phyloP scores from a whole-genome alignment of 1,140 invertebrate genomes.

The Heterodera schachtii region DNA sequence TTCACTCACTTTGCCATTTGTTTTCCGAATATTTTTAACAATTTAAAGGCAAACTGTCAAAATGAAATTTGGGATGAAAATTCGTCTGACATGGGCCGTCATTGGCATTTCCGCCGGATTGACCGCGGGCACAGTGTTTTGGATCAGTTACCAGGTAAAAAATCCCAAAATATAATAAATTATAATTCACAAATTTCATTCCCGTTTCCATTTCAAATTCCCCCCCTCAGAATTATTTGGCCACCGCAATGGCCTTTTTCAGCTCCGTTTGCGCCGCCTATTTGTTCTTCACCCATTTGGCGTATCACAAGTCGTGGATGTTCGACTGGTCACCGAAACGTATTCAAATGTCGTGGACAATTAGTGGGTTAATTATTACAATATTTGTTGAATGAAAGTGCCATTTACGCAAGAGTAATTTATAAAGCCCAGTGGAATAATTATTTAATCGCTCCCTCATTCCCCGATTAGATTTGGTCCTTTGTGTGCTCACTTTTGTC shows the following conservation, averaged over 20 bases:
- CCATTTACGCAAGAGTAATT: not conserved
- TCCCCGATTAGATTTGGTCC: slow-evolving; percentile 33
- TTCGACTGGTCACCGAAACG: slow-evolving; percentile 46
- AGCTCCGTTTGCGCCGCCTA: slow-evolving; percentile 50
- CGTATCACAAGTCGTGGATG: slow-evolving; percentile 53
- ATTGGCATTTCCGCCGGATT: slow-evolving; percentile 50
- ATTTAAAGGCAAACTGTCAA: not conserved
- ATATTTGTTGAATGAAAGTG: not conserved
- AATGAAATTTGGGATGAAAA: slow-evolving; percentile 48
- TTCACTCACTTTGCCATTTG: too few relatives aligned
- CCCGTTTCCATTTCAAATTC: not conserved
- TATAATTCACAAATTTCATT: not conserved
- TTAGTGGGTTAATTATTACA: slow-evolving; percentile 44
- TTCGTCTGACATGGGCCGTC: slow-evolving; percentile 48
- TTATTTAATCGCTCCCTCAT: not conserved
- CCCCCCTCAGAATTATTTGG: slow-evolving; percentile 47
- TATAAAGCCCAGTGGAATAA: not conserved
- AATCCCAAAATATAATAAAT: not conserved
- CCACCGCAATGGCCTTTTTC: slow-evolving; percentile 50
- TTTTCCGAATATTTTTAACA: too few relatives aligned
- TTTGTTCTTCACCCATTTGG: slow-evolving; percentile 50
- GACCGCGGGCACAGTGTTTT: slow-evolving; percentile 47
- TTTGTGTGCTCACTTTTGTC: slow-evolving; percentile 49
- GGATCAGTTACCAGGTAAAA: slow-evolving; percentile 42
- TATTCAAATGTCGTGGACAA: slow-evolving; percentile 32